These are phyloP conservation scores for Byasa hedistus DNA, from an alignment of 2,888 invertebrate genomes.

Conservation along the genomic window DNA sequence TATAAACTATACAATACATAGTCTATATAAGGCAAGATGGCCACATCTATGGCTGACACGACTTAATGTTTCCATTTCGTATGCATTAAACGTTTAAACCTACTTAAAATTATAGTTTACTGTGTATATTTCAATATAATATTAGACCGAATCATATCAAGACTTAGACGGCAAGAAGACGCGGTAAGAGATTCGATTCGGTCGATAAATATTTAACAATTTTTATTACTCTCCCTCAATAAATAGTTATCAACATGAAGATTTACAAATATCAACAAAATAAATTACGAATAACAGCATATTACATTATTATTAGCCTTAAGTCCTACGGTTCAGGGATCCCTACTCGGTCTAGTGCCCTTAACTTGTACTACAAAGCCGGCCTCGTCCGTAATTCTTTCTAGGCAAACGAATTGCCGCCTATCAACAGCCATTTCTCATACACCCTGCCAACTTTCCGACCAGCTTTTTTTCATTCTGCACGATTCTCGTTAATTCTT, in stretches of 20 bases:
- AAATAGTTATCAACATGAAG: constrained; percentile 80
- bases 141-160: constrained; percentile 61
- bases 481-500: constrained; percentile 4
- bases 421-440: not conserved
- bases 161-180: constrained; percentile 44
- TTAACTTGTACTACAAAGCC: constrained; percentile 74
- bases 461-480: not conserved
- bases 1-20: constrained; percentile 46
- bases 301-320: constrained; percentile 72
- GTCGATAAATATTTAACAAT: constrained; percentile 75
- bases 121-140: constrained; percentile 69
- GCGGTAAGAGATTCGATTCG: constrained; percentile 58
- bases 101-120: constrained; percentile 62
- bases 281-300: constrained; percentile 80
- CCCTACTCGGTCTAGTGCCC: constrained; percentile 62
- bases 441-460: not conserved
- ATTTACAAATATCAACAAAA: constrained; percentile 81
- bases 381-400: constrained; percentile 40
- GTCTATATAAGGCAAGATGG: constrained; percentile 72
- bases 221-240: constrained; percentile 74
- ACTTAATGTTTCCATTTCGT: constrained; percentile 58
- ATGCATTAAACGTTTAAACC: constrained; percentile 58
- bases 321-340: constrained; percentile 59
- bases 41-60: constrained; percentile 71
- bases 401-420: constrained; percentile 5